These are phyloP conservation scores for roundworm (Caenorhabditis elegans) DNA, from an alignment of 1,140 invertebrate genomes.

Conservation along the genomic window DNA sequence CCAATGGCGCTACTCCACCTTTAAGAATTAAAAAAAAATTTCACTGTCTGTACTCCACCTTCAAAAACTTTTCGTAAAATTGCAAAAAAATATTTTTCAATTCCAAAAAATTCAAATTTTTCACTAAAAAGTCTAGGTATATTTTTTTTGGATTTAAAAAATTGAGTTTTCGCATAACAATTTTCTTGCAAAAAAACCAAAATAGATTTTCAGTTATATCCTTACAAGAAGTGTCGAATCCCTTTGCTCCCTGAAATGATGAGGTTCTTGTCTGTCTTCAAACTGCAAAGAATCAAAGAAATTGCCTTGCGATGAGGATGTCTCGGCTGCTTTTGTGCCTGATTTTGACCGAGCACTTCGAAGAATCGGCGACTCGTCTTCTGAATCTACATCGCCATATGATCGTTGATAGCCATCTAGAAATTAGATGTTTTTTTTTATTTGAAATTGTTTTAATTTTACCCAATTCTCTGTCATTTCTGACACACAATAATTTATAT, in stretches of 20 bases:
- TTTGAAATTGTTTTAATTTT: no score
- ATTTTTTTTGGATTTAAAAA: no score
- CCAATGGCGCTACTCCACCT: no score
- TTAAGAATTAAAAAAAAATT: no score
- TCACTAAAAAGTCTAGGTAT: no score
- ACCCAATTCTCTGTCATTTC: background rate
- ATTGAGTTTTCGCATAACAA: no score
- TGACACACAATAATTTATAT: background rate
- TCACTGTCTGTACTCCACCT: no score
- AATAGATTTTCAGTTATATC: no score
- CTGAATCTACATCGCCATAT: conserved; percentile 21
- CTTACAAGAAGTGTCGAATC: background rate
- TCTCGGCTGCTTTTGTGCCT: background rate
- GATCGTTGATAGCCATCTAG: conserved; percentile 3
- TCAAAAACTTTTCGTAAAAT: no score
- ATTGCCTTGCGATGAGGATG: background rate
- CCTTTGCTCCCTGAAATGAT: background rate
- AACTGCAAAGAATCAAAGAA: background rate
- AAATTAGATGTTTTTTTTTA: background rate
- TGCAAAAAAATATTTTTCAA: no score
- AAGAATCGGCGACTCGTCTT: conserved; percentile 2
- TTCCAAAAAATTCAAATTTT: no score
- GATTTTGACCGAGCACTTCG: background rate
- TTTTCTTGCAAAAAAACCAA: no score
- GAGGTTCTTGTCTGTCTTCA: background rate